Percentiles rank a stretch among this genome's conserved stretches.
These are phyloP conservation scores for Halictus rubicundus DNA, from an alignment of 1,140 invertebrate genomes.

Conservation along the genomic window DNA sequence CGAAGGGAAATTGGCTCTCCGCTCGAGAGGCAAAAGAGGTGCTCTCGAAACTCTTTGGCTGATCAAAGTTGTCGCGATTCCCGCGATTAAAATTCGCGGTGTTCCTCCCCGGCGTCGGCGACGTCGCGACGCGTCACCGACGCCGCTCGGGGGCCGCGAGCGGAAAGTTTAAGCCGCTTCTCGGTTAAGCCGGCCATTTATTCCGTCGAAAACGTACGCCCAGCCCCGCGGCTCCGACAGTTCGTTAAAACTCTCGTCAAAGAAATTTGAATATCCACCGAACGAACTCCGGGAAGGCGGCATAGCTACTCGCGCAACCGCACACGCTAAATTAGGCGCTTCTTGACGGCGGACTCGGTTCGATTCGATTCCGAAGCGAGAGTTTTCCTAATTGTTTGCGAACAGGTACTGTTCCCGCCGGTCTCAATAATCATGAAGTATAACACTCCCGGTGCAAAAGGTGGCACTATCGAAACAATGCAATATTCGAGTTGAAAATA, in stretches of 20 bases:
- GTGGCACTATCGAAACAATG: too few relatives aligned
- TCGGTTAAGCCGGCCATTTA: conserved; percentile 56
- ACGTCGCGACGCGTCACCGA: conserved; percentile 16
- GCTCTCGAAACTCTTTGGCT: conserved; percentile 9
- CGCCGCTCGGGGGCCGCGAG: conserved; percentile 14
- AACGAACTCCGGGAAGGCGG: not conserved
- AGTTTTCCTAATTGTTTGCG: not conserved
- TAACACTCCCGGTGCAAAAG: too few relatives aligned
- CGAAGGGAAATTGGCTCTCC: not conserved
- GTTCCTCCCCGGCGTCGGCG: not conserved
- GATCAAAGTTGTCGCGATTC: conserved; percentile 29
- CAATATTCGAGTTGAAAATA: too few relatives aligned
- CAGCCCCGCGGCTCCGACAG: conserved; percentile 9
- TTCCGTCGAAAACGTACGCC: conserved; percentile 33
- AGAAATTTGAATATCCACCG: conserved; percentile 56
- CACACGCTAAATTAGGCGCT: not conserved
- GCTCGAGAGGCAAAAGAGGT: not conserved
- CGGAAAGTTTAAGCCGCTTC: conserved; percentile 40
- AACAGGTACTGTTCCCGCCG: not conserved
- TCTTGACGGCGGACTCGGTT: not conserved
- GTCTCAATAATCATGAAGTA: too few relatives aligned
- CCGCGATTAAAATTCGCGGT: conserved; percentile 60
- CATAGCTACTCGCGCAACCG: not conserved
- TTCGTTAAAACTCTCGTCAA: conserved; percentile 49
- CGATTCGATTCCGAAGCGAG: not conserved